phyloP scores from a whole-genome alignment of 30 jellyfish, hydroid and myxozoan species.

The Pseudorhiza aurosa region DNA sequence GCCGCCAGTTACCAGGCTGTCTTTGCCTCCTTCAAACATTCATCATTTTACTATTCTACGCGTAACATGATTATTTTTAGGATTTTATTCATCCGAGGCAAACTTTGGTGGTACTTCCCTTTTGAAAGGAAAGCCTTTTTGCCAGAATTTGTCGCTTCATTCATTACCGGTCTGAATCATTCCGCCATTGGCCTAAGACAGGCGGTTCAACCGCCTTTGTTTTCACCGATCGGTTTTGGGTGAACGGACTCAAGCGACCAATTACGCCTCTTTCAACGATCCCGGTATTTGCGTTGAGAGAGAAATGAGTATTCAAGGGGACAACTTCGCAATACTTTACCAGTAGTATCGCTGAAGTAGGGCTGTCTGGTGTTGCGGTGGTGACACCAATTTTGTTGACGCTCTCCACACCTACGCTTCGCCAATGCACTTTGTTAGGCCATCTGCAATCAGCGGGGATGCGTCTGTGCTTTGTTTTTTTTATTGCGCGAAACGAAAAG shows the following conservation, averaged over 20 bases:
- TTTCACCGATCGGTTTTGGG: slow-evolving; percentile 24
- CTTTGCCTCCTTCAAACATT: background rate
- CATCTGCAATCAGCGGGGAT: slow-evolving; percentile 2
- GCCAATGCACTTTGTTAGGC: slow-evolving; percentile 5
- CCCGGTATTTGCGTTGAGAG: too few relatives aligned
- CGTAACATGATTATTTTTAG: background rate
- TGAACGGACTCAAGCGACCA: background rate
- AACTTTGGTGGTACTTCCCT: background rate
- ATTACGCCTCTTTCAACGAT: background rate
- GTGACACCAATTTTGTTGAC: too few relatives aligned
- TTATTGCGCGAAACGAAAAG: too few relatives aligned
- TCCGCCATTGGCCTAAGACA: slow-evolving; percentile 46
- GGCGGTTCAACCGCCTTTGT: slow-evolving; percentile 36
- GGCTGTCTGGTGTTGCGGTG: too few relatives aligned
- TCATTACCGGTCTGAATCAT: slow-evolving; percentile 16
- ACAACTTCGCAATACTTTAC: too few relatives aligned
- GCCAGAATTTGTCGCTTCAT: background rate
- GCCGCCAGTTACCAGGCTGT: slow-evolving; percentile 26
- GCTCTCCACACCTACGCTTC: background rate
- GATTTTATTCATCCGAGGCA: background rate
- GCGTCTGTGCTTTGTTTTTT: background rate
- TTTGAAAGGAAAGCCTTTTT: too few relatives aligned
- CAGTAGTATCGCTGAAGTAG: too few relatives aligned
- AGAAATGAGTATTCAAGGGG: too few relatives aligned
- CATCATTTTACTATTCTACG: background rate